Conservation (phyloP, 1,140 invertebrate species). For the Antheraea mylitta region DNA sequence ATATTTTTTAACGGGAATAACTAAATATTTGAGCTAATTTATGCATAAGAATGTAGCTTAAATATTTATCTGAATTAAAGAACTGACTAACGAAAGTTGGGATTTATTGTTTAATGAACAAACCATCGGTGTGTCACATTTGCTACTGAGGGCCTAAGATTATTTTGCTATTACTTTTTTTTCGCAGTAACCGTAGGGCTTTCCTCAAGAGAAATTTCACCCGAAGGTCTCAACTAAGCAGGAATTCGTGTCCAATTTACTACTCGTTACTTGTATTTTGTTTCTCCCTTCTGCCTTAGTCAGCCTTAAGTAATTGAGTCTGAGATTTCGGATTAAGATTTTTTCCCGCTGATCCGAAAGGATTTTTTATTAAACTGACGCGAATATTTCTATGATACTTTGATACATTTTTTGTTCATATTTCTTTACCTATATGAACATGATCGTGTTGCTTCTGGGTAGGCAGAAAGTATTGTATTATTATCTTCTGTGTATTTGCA, state of each 20-base stretch:
- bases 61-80: too few relatives aligned
- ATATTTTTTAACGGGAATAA: too few relatives aligned
- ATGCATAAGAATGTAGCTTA: too few relatives aligned
- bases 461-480: too few relatives aligned
- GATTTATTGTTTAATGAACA: constrained; percentile 12
- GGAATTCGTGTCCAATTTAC: constrained; percentile 33
- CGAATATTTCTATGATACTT: background rate
- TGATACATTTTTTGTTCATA: background rate
- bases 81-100: too few relatives aligned
- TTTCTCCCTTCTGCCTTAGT: constrained; percentile 14
- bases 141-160: constrained; percentile 28
- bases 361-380: background rate
- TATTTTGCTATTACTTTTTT: constrained; percentile 34
- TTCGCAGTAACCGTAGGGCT: constrained; percentile 23
- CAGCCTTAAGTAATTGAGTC: constrained; percentile 13
- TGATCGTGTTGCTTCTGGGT: too few relatives aligned
- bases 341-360: constrained; percentile 3
- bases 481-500: too few relatives aligned
- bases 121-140: constrained; percentile 21
- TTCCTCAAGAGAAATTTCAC: constrained; percentile 22
- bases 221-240: constrained; percentile 23
- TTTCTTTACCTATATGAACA: background rate
- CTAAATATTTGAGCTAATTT: too few relatives aligned
- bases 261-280: constrained; percentile 27
- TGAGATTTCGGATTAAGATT: constrained; percentile 10